Percentiles rank a stretch among this genome's conserved stretches.
These are phyloP conservation scores for Gasteruption jaculator DNA, from an alignment of 2,888 invertebrate genomes.

Conservation along the genomic window DNA sequence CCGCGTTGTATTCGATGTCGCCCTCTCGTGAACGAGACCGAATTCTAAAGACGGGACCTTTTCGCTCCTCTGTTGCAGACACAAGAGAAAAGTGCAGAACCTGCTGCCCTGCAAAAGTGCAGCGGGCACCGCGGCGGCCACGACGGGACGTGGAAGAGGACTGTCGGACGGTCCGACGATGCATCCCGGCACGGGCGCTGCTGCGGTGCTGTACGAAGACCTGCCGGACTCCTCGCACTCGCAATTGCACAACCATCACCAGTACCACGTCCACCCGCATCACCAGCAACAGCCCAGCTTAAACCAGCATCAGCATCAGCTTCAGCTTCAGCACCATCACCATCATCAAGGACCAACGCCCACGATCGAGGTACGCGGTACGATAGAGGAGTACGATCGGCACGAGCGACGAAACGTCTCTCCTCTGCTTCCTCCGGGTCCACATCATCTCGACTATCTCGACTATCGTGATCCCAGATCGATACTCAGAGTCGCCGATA, in stretches of 20 bases:
- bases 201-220: constrained; percentile 73
- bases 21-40: constrained; percentile 11
- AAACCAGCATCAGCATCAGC: constrained; percentile 29
- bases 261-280: constrained; percentile 26
- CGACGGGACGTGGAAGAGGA: constrained; percentile 45
- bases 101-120: constrained; percentile 76
- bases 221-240: constrained; percentile 62
- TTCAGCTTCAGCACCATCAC: constrained; percentile 29
- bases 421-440: constrained; percentile 32
- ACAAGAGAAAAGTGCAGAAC: constrained; percentile 83
- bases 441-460: constrained; percentile 48
- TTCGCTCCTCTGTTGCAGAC: constrained; percentile 64
- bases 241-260: constrained; percentile 46
- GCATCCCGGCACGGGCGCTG: constrained; percentile 44
- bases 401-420: no score
- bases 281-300: constrained; percentile 35
- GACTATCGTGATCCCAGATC: constrained; percentile 48
- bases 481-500: constrained; percentile 42
- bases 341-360: constrained; percentile 37
- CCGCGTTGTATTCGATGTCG: no score
- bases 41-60: no score
- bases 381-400: constrained; percentile 31
- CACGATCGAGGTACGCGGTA: constrained; percentile 46
- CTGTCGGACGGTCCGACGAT: constrained; percentile 50
- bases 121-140: constrained; percentile 51